These are phyloP conservation scores for Torymus auratus DNA, from an alignment of 2,888 invertebrate species.

Conservation along the genomic window DNA sequence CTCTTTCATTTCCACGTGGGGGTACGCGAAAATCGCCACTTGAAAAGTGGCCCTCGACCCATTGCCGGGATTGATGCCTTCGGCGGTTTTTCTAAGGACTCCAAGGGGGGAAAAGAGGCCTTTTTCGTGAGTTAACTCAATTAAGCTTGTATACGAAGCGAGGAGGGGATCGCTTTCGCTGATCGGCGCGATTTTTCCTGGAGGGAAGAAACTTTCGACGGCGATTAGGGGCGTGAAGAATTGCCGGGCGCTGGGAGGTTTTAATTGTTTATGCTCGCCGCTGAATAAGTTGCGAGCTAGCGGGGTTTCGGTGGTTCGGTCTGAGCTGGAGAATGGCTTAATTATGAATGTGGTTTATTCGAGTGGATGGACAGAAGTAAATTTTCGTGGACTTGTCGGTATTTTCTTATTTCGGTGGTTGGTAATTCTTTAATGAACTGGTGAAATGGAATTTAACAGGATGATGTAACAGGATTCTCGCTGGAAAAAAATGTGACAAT, in stretches of 20 bases:
- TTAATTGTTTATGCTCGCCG: constrained; percentile 9
- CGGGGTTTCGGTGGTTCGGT: too few relatives aligned
- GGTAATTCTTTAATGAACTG: too few relatives aligned
- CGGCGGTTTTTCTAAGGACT: constrained; percentile 33
- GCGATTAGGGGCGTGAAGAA: constrained; percentile 27
- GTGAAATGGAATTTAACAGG: too few relatives aligned
- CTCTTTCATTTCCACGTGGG: constrained; percentile 14
- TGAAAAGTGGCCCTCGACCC: constrained; percentile 42
- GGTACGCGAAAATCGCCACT: constrained; percentile 60
- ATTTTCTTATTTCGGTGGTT: too few relatives aligned
- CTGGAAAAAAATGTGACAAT: too few relatives aligned
- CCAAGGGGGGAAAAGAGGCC: neutral
- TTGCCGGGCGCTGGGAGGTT: neutral
- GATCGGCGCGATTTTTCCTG: constrained; percentile 45
- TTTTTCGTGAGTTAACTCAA: constrained; percentile 56
- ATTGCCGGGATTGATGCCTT: constrained; percentile 73
- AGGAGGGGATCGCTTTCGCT: constrained; percentile 28
- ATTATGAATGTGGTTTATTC: too few relatives aligned
- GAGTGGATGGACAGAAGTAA: too few relatives aligned
- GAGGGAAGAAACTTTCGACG: constrained; percentile 16
- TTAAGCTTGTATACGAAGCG: constrained; percentile 23
- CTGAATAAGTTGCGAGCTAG: too few relatives aligned
- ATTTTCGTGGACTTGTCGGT: too few relatives aligned
- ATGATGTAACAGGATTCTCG: too few relatives aligned
- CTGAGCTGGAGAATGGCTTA: too few relatives aligned